phyloP scores from a whole-genome alignment of 2,888 invertebrate species.

The Abrostola triplasia region DNA sequence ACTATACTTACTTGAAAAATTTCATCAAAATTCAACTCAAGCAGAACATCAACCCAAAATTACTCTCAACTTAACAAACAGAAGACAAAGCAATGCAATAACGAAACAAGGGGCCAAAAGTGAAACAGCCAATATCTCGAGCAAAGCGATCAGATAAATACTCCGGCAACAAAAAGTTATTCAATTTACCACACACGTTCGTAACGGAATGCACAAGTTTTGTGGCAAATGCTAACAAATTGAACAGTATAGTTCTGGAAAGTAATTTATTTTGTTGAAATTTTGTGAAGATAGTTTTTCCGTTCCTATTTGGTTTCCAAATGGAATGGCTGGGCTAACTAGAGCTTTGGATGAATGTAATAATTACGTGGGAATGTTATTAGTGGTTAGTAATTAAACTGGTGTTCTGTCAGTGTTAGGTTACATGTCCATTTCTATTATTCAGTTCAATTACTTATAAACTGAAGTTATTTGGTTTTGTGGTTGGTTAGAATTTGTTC shows the following conservation, averaged over 20 bases:
- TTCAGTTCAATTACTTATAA: too few species aligned
- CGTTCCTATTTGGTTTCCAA: neutral
- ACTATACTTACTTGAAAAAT: neutral
- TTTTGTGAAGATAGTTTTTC: conserved; percentile 4
- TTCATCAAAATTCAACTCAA: conserved; percentile 4
- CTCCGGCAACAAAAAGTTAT: conserved; percentile 44
- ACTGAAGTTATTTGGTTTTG: too few species aligned
- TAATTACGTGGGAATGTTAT: neutral
- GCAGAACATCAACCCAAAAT: conserved; percentile 10
- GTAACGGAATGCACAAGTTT: conserved; percentile 41
- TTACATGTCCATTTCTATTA: too few species aligned
- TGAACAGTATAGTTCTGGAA: conserved; percentile 18
- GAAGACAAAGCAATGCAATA: conserved; percentile 39
- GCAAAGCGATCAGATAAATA: conserved; percentile 49
- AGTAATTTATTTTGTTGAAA: conserved; percentile 26
- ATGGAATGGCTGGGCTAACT: neutral
- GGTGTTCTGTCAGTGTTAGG: too few species aligned
- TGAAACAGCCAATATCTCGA: conserved; percentile 44
- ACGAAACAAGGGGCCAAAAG: conserved; percentile 29
- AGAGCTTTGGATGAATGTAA: neutral
- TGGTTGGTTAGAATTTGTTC: too few species aligned
- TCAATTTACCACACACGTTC: conserved; percentile 45
- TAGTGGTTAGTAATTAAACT: too few species aligned
- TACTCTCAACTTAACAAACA: conserved; percentile 20
- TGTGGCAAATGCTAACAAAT: conserved; percentile 34